A percentile compares a stretch with the other conserved stretches of the same genome.
Evolutionary conservation across 2,113 vertebrate species (phyloP).

Genomic region (Lontra canadensis): DNA sequence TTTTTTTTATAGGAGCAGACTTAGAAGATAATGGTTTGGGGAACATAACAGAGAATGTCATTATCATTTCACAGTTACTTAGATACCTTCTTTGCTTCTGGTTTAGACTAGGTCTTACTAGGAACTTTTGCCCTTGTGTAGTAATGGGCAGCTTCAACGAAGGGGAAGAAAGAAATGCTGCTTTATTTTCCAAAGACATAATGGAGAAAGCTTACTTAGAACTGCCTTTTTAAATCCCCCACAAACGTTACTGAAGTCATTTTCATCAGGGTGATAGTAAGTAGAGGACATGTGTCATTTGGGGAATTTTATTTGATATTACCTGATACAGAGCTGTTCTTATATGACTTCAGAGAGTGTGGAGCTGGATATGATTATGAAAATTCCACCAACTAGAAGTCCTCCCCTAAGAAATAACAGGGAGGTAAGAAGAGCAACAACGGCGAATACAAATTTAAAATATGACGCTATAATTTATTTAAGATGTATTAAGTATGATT

Average conservation of each 20-base stretch:
- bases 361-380: not conserved
- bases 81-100: not conserved
- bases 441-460: slow-evolving; percentile 5
- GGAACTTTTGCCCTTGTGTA: not conserved
- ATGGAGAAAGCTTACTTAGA: not conserved
- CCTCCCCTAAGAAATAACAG: not conserved
- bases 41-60: not conserved
- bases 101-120: not conserved
- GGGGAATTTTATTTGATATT: slow-evolving; percentile 27
- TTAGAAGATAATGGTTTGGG: not conserved
- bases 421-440: not conserved
- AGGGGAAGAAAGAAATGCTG: not conserved
- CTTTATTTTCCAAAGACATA: not conserved
- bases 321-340: not conserved
- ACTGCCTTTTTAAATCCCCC: not conserved
- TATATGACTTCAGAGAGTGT: not conserved
- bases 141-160: not conserved
- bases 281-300: not conserved
- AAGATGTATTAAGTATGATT: not conserved
- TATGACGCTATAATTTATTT: not conserved
- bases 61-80: slow-evolving; percentile 24
- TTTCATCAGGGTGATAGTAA: not conserved
- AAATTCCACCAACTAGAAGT: not conserved
- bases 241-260: not conserved
- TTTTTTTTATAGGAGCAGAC: not conserved